Percentiles rank a stretch among this genome's conserved stretches.
Evolutionary conservation across 1,140 invertebrate genomes (phyloP).

Genomic region (Scylla paramamosain): DNA sequence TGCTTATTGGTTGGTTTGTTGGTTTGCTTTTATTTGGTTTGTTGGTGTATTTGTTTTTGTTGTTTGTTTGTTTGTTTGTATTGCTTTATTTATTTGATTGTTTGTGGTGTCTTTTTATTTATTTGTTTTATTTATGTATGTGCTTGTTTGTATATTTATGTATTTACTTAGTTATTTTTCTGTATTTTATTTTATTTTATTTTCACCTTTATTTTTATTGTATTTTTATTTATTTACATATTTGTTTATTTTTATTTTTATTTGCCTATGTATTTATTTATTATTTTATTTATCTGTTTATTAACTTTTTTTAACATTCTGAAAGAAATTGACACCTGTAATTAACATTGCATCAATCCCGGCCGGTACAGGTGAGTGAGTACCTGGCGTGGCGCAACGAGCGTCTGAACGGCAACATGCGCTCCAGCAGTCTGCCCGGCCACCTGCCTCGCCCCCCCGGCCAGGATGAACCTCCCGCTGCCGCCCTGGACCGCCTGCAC

Average conservation of each 20-base stretch:
- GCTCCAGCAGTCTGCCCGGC: conserved; percentile 67
- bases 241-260: neutral
- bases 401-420: conserved; percentile 60
- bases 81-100: conserved; percentile 5
- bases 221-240: neutral
- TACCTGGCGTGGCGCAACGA: conserved; percentile 72
- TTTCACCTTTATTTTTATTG: neutral
- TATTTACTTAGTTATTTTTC: neutral
- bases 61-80: neutral
- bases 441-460: conserved; percentile 15
- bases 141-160: conserved; percentile 42
- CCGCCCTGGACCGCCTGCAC: conserved; percentile 55
- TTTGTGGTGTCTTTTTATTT: conserved; percentile 28
- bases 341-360: too few species aligned
- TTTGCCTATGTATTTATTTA: neutral
- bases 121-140: conserved; percentile 37
- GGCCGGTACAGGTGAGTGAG: conserved; percentile 60
- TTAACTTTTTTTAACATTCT: too few species aligned
- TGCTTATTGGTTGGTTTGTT: too few species aligned
- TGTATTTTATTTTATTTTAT: neutral
- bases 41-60: neutral
- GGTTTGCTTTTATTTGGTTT: neutral
- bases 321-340: too few species aligned
- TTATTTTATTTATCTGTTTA: too few species aligned
- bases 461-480: conserved; percentile 44